These are phyloP conservation scores for Melinopterus prodromus DNA, from an alignment of 2,888 invertebrate species.

Conservation along the genomic window DNA sequence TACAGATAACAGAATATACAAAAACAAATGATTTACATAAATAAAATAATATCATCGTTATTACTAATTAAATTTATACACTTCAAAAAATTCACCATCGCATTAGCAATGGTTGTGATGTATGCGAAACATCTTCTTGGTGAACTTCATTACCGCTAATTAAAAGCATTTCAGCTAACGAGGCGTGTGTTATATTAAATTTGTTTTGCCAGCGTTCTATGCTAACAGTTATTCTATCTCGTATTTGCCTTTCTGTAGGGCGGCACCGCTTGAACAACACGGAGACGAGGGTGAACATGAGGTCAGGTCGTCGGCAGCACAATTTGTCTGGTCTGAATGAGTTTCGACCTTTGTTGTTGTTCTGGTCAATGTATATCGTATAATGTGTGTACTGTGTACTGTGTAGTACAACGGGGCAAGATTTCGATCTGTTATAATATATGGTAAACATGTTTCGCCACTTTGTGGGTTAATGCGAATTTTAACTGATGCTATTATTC, in stretches of 20 bases:
- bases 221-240: neutral
- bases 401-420: neutral
- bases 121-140: neutral
- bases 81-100: neutral
- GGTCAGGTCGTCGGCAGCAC: neutral
- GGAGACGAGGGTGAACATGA: neutral
- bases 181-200: neutral
- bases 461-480: neutral
- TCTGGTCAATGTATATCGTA: neutral
- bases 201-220: neutral
- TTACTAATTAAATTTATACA: neutral
- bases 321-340: neutral
- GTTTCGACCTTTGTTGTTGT: constrained; percentile 4
- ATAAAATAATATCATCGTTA: too few relatives aligned
- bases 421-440: neutral
- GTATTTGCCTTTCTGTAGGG: neutral
- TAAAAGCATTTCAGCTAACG: neutral
- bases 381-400: neutral
- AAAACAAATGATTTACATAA: too few relatives aligned
- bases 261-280: neutral
- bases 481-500: neutral
- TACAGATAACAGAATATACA: too few relatives aligned
- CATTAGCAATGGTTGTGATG: neutral
- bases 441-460: neutral
- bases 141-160: neutral